Conservation (phyloP, 2,888 invertebrate species). For the Pycnomerus fuliginosus region DNA sequence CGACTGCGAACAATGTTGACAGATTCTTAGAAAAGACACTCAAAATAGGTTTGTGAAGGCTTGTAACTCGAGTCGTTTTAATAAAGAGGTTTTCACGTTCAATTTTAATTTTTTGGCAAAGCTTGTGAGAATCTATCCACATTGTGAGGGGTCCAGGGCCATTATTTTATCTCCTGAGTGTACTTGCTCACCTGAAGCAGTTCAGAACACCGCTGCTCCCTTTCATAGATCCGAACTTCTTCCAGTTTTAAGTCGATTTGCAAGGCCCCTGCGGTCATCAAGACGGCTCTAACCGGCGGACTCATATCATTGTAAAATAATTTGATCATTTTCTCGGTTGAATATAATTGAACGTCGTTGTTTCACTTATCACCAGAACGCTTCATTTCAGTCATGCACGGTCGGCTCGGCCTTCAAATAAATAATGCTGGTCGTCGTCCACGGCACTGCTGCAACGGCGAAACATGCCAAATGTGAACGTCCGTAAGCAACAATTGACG, state of each 20-base stretch:
- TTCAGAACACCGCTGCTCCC: slow-evolving; percentile 50
- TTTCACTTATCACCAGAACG: slow-evolving; percentile 26
- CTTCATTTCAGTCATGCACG: slow-evolving; percentile 24
- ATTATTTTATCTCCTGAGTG: too few relatives aligned
- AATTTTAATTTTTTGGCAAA: too few relatives aligned
- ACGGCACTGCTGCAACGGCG: slow-evolving; percentile 2
- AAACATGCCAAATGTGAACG: slow-evolving; percentile 22
- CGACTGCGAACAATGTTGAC: too few relatives aligned
- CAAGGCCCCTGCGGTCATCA: slow-evolving; percentile 56
- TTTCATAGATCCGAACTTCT: slow-evolving; percentile 54
- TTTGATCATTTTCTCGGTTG: slow-evolving; percentile 25
- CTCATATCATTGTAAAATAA: slow-evolving; percentile 57
- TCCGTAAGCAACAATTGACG: slow-evolving; percentile 13
- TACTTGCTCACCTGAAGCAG: slow-evolving; percentile 50
- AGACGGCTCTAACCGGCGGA: slow-evolving; percentile 57
- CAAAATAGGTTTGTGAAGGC: too few relatives aligned
- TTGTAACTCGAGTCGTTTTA: too few relatives aligned
- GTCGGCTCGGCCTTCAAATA: slow-evolving; percentile 16
- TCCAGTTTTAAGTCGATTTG: slow-evolving; percentile 53
- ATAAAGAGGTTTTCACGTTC: too few relatives aligned
- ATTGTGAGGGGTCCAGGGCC: too few relatives aligned
- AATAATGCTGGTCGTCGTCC: too few relatives aligned
- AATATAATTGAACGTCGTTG: slow-evolving; percentile 1
- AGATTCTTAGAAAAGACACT: too few relatives aligned
- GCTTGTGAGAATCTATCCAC: too few relatives aligned